Percentiles rank a stretch among this genome's conserved stretches.
Evolutionary conservation across 2,888 invertebrate genomes (phyloP).

Genomic region (Drosophila austrosaltans): DNA sequence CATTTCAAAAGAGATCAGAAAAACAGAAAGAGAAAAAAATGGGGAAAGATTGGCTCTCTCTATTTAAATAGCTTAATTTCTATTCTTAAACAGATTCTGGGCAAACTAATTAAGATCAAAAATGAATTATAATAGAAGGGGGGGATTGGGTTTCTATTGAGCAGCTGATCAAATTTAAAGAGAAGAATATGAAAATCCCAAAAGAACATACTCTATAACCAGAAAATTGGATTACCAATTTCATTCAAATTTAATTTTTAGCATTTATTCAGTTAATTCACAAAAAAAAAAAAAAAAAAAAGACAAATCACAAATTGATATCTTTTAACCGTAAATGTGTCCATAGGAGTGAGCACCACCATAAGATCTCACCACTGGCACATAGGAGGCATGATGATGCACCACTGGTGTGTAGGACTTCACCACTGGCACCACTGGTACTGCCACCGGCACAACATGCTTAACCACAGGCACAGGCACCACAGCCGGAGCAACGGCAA

Average conservation of each 20-base stretch:
- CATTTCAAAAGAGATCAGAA: background rate
- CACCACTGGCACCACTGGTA: conserved; percentile 40
- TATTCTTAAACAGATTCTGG: background rate
- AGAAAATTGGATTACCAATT: background rate
- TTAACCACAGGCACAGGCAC: conserved; percentile 33
- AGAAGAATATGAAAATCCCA: too few relatives aligned
- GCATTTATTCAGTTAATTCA: background rate
- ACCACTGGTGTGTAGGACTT: conserved; percentile 30
- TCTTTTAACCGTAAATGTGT: conserved; percentile 29
- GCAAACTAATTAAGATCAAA: too few relatives aligned
- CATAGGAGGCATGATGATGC: conserved; percentile 15
- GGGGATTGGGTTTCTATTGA: too few relatives aligned
- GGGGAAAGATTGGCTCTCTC: background rate
- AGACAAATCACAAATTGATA: background rate
- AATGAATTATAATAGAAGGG: too few relatives aligned
- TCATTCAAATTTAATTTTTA: background rate
- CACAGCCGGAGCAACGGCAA: conserved; percentile 33
- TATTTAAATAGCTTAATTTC: background rate
- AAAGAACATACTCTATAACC: too few relatives aligned
- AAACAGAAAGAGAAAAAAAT: background rate
- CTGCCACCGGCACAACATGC: conserved; percentile 23
- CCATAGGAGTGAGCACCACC: conserved; percentile 29
- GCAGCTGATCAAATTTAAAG: too few relatives aligned
- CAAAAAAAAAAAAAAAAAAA: conserved; percentile 5
- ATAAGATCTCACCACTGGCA: conserved; percentile 16